phyloP scores from a whole-genome alignment of 2,888 invertebrate genomes.

The Cheilosia vulpina region DNA sequence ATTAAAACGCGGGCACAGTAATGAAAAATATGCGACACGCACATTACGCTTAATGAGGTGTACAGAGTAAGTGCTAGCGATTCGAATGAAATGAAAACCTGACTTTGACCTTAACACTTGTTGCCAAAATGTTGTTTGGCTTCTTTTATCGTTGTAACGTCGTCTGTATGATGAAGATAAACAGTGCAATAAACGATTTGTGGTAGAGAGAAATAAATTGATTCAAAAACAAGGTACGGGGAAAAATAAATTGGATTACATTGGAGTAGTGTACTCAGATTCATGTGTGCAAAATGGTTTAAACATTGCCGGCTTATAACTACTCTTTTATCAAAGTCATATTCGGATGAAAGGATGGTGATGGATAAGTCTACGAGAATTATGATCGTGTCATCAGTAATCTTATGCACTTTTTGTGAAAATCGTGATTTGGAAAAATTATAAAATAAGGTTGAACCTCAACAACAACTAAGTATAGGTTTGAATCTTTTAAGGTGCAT shows the following conservation, averaged over 20 bases:
- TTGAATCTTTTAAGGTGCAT: too few species aligned
- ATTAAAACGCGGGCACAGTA: constrained; percentile 28
- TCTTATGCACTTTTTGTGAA: too few species aligned
- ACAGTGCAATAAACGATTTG: not conserved
- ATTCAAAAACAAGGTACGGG: not conserved
- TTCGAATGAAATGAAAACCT: constrained; percentile 37
- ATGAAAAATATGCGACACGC: constrained; percentile 36
- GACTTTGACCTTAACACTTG: constrained; percentile 61
- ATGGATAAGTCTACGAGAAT: too few species aligned
- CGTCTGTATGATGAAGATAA: not conserved
- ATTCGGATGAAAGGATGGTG: too few species aligned
- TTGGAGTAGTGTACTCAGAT: too few species aligned
- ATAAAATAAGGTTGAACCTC: too few species aligned
- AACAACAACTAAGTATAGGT: too few species aligned
- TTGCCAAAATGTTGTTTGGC: constrained; percentile 48
- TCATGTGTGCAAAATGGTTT: too few species aligned
- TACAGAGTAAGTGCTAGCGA: not conserved
- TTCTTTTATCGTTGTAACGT: constrained; percentile 22
- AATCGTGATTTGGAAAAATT: too few species aligned
- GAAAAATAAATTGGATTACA: not conserved
- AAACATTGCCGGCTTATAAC: too few species aligned
- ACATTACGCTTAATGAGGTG: constrained; percentile 37
- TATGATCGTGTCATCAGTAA: too few species aligned
- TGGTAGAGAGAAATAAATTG: not conserved
- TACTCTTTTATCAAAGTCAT: too few species aligned